These are phyloP conservation scores for Alosa sapidissima DNA, from an alignment of 2,797 vertebrate species.

Conservation along the genomic window DNA sequence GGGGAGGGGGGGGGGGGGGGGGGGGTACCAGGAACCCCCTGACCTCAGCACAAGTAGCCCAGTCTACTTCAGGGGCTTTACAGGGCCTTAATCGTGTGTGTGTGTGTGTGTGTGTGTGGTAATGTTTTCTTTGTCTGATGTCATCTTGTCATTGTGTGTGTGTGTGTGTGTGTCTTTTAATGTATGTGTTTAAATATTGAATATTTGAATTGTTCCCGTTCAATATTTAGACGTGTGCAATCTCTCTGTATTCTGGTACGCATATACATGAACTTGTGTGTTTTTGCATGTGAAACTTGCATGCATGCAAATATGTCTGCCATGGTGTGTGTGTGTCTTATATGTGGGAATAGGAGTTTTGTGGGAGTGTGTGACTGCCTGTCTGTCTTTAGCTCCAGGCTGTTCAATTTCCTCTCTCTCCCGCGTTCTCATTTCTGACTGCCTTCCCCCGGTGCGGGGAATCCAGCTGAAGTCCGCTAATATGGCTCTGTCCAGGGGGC, in stretches of 20 bases:
- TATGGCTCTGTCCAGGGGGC: constrained; percentile 49
- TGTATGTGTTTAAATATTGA: not conserved
- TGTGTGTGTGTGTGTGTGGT: constrained; percentile 23
- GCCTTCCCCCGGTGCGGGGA: not conserved
- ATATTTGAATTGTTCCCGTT: not conserved
- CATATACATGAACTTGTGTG: not conserved
- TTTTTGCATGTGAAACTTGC: not conserved
- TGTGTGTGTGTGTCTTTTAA: not conserved
- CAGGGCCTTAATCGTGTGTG: not conserved
- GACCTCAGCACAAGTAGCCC: not conserved
- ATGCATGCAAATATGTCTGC: constrained; percentile 5
- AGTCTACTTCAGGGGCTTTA: not conserved
- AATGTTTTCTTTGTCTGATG: not conserved
- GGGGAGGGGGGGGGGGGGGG: not conserved
- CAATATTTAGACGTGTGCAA: not conserved
- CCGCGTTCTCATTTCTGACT: constrained; percentile 56
- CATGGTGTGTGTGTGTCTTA: constrained; percentile 42
- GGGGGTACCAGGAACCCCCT: not conserved
- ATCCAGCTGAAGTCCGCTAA: constrained; percentile 38
- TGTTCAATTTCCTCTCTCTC: constrained; percentile 70
- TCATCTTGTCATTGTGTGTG: constrained; percentile 20
- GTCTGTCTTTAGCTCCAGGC: constrained; percentile 57
- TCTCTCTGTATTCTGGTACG: not conserved
- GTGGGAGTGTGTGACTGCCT: constrained; percentile 36
- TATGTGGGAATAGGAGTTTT: constrained; percentile 31